Conservation (phyloP, 2,113 vertebrate species). For the Callocephalon fimbriatum region DNA sequence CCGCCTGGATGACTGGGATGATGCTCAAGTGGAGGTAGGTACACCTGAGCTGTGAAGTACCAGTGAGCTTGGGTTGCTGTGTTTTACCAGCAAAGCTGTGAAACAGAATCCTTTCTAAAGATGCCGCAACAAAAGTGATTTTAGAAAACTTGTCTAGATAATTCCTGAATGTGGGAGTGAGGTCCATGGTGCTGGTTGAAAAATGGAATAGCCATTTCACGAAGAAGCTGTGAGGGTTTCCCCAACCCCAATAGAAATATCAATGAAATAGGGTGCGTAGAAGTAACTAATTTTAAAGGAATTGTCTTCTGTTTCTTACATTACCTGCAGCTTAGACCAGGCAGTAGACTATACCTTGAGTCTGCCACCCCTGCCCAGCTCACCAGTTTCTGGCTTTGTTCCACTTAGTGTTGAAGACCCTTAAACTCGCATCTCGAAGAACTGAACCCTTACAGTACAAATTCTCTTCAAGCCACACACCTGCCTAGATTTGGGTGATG, state of each 20-base stretch:
- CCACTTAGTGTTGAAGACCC: neutral
- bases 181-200: fast-evolving
- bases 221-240: neutral
- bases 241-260: neutral
- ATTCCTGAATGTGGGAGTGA: neutral
- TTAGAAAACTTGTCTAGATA: fast-evolving
- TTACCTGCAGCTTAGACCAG: neutral
- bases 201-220: fast-evolving
- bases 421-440: neutral
- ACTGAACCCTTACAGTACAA: neutral
- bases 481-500: neutral
- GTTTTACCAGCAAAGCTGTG: neutral
- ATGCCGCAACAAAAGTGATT: fast-evolving
- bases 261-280: neutral
- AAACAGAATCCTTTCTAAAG: neutral
- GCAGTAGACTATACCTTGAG: neutral
- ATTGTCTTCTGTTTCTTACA: neutral
- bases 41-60: neutral
- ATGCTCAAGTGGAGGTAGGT: conserved; percentile 88
- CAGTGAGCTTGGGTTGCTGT: neutral
- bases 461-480: neutral
- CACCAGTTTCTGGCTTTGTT: neutral
- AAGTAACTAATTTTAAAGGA: neutral
- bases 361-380: neutral
- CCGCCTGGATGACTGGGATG: conserved; percentile 90